Base-by-base conservation (phyloP, 1,140 invertebrate species). In the Muscidifurax raptorellus region DNA sequence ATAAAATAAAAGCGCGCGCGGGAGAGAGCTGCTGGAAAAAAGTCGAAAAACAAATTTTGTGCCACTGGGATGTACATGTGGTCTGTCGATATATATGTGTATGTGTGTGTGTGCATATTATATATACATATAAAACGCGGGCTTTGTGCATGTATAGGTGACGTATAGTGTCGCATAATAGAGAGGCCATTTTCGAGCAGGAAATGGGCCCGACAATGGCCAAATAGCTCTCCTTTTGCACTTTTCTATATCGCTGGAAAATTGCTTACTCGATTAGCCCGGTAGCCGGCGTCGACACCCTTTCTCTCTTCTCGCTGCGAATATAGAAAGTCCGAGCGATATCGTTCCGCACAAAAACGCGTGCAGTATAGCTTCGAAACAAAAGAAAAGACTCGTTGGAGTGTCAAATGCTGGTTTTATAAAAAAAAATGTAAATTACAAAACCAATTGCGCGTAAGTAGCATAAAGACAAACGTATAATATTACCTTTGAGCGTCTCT, bases 211-310 rank as follows among this genome's bases (percentile, higher is more conserved):
- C 5, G 77, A 84, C 83, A 84, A 84, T 84, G 47, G 83, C 32
- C 25, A 67, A 76, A 83, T 83, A 78, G 88, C 86, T 86, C n/a
- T 88, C 91, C 36, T 90, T 91, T 87, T 18, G 10, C 36, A 59
- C 64, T 52, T 72, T 52, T 83, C 74, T 44, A 74, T 90, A 90
- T 90, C 88, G 89, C 87, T 88, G 87, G 85, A 89, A 91, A 92
- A 92, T 92, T 90, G 90, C 89, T 91, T 89, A 91, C 90, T 91
- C 89, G 90, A 92, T 92, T 92, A 92, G 89, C 90, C 88, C 89
- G 89, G 91, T 18, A 4, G 88, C 90, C n/a, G 28, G 89, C 90
- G 12, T 87, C 88, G 88, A 90, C 90, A 90, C 89, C 88, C 88
- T 88, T 86, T 84, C 67, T 6, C 2, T 13, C 13, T 27, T 76